phyloP scores from a whole-genome alignment of 2,113 vertebrate species.

The Xyrauchen texanus region DNA sequence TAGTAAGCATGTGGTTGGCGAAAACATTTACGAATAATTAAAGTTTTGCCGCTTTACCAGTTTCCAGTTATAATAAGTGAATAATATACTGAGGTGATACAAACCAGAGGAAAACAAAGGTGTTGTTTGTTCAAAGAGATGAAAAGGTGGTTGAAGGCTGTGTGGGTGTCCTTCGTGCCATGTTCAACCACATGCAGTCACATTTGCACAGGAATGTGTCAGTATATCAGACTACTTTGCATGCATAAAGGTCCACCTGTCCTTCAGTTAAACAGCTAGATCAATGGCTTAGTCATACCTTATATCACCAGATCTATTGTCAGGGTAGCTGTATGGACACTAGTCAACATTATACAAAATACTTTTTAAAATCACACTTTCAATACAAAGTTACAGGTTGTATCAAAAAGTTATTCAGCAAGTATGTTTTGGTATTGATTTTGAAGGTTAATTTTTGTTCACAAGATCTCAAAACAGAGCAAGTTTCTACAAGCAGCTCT shows the following conservation, averaged over 20 bases:
- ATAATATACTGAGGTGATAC: neutral
- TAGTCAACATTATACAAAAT: too few relatives aligned
- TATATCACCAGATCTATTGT: neutral
- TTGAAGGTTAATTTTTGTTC: too few relatives aligned
- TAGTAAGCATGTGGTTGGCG: neutral
- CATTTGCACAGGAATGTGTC: constrained; percentile 24
- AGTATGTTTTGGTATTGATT: too few relatives aligned
- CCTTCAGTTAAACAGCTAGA: constrained; percentile 42
- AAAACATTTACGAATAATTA: neutral
- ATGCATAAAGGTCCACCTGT: constrained; percentile 47
- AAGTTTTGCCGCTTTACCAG: neutral
- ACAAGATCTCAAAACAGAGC: too few relatives aligned
- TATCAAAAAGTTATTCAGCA: too few relatives aligned
- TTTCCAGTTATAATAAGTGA: neutral
- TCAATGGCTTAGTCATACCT: constrained; percentile 36
- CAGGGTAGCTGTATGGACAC: too few relatives aligned
- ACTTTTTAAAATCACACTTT: too few relatives aligned
- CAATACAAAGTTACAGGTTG: too few relatives aligned
- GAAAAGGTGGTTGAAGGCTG: too few relatives aligned
- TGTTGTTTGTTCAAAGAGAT: constrained; percentile 9
- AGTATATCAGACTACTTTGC: constrained; percentile 45
- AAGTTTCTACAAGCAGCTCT: too few relatives aligned
- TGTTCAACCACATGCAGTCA: constrained; percentile 37
- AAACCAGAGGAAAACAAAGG: neutral
- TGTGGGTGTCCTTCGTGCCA: constrained; percentile 41